Conservation (phyloP, 1,140 invertebrate genomes). For the Neodiprion lecontei region DNA sequence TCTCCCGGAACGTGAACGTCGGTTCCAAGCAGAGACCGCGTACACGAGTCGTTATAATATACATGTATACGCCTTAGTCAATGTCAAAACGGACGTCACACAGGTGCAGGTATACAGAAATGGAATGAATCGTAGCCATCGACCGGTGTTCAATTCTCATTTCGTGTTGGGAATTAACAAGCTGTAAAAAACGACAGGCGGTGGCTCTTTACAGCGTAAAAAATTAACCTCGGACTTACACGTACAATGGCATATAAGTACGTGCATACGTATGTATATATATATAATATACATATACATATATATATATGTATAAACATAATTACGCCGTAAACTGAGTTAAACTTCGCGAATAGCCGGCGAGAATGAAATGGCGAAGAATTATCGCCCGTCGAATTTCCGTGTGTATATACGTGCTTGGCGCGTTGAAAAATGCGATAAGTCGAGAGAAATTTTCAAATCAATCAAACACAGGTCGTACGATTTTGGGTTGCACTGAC, state of each 20-base stretch:
- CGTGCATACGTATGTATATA: background rate
- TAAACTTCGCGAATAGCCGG: background rate
- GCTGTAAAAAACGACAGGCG: background rate
- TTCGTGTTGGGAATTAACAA: slow-evolving; percentile 5
- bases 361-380: no score
- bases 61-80: background rate
- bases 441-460: no score
- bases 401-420: no score
- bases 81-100: background rate
- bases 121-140: background rate
- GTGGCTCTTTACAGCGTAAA: background rate
- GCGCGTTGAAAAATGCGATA: no score
- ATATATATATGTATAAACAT: background rate
- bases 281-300: no score
- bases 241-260: no score
- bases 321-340: background rate
- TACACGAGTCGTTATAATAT: slow-evolving; percentile 3
- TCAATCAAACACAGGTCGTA: no score
- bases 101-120: slow-evolving; percentile 7
- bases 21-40: slow-evolving; percentile 27
- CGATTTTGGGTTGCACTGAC: no score
- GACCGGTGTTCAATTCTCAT: background rate
- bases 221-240: background rate
- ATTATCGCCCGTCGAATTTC: no score
- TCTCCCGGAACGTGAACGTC: slow-evolving; percentile 26